Conservation (phyloP, 2,888 invertebrate species). For the Volucella bombylans region DNA sequence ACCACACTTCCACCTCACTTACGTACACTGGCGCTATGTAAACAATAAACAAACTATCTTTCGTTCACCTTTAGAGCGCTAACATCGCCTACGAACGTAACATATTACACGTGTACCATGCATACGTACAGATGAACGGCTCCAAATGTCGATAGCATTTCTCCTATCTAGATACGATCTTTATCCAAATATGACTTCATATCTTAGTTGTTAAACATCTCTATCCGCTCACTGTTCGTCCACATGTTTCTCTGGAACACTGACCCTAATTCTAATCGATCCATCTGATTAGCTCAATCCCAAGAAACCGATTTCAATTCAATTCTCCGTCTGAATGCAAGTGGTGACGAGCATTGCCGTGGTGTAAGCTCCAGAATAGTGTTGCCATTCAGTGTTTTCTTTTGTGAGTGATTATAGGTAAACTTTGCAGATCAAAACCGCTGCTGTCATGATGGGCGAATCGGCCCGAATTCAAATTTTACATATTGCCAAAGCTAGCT, state of each 20-base stretch:
- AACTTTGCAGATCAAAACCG: too few species aligned
- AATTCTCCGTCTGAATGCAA: neutral
- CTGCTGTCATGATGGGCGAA: too few species aligned
- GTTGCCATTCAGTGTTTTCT: too few species aligned
- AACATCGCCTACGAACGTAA: too few species aligned
- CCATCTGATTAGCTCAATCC: neutral
- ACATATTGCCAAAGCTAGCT: too few species aligned
- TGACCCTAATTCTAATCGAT: neutral
- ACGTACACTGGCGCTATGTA: conserved; percentile 12
- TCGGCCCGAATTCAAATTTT: too few species aligned
- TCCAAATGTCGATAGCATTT: neutral
- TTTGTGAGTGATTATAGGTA: too few species aligned
- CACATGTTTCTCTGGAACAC: conserved; percentile 9
- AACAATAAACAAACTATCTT: conserved; percentile 48
- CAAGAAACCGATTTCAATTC: conserved; percentile 3
- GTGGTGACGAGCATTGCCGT: too few species aligned
- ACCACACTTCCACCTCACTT: conserved; percentile 17
- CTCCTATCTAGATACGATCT: conserved; percentile 41
- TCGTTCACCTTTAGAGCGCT: neutral
- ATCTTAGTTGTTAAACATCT: conserved; percentile 15
- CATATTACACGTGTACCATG: too few species aligned
- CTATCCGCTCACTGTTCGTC: conserved; percentile 26
- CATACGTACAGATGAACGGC: neutral
- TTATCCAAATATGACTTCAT: conserved; percentile 47
- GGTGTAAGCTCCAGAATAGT: too few species aligned